Percentiles rank a stretch among this genome's conserved stretches.
phyloP scores from a whole-genome alignment of 1,140 invertebrate species.

The Heliconius eleuchia region DNA sequence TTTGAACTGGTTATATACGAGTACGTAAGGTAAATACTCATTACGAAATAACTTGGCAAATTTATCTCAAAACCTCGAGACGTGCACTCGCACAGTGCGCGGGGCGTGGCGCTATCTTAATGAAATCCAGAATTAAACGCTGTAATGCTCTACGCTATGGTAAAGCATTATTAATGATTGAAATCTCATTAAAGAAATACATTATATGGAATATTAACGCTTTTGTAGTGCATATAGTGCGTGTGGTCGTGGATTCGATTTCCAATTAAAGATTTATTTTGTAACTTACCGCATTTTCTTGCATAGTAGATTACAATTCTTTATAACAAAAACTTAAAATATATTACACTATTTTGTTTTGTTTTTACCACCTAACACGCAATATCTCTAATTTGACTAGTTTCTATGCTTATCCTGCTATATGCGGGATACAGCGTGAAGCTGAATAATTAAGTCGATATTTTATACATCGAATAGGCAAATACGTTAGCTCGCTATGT shows the following conservation, averaged over 20 bases:
- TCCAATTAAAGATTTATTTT: no score
- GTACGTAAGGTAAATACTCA: background rate
- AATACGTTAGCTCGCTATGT: background rate
- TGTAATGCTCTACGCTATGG: background rate
- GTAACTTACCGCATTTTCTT: no score
- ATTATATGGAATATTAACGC: background rate
- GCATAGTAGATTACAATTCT: no score
- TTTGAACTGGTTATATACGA: no score
- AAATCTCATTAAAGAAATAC: background rate
- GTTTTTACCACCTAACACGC: no score
- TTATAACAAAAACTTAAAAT: no score
- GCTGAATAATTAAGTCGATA: no score
- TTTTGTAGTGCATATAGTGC: background rate
- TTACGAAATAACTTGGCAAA: background rate
- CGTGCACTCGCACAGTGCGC: background rate
- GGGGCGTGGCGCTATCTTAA: background rate
- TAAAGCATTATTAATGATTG: background rate
- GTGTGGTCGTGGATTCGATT: no score
- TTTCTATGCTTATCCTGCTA: no score
- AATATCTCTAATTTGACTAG: no score
- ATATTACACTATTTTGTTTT: no score
- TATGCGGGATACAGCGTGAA: no score
- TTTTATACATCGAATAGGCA: background rate
- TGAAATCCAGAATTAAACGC: conserved; percentile 7
- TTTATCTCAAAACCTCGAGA: background rate